A percentile compares a stretch with the other conserved stretches of the same genome.
These are phyloP conservation scores for Seira sanloemensis DNA, from an alignment of 2,888 invertebrate genomes.

Conservation along the genomic window DNA sequence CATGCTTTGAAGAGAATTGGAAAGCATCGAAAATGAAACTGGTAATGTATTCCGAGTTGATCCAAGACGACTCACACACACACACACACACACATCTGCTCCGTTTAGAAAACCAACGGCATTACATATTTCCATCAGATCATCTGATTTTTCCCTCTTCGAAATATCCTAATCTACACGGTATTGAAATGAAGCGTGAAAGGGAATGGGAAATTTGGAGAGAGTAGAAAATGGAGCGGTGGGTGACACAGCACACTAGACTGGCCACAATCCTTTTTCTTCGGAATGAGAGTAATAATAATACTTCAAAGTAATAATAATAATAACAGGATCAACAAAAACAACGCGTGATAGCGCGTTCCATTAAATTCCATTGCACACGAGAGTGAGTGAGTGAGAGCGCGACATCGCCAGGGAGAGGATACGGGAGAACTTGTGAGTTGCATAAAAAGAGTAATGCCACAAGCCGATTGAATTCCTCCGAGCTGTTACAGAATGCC, in stretches of 20 bases:
- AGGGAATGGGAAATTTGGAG: neutral
- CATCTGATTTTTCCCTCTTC: neutral
- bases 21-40: no score
- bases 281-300: neutral
- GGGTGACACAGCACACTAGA: neutral
- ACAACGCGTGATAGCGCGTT: neutral
- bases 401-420: neutral
- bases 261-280: neutral
- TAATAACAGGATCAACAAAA: conserved; percentile 28
- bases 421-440: neutral
- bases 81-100: no score
- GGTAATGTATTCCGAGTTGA: no score
- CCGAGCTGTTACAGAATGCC: conserved; percentile 52
- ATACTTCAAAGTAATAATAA: conserved; percentile 1
- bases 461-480: conserved; percentile 63
- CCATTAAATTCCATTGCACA: conserved; percentile 15
- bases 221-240: neutral
- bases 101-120: no score
- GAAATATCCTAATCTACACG: no score
- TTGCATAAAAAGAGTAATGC: conserved; percentile 19
- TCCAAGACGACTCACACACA: no score
- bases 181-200: neutral
- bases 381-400: neutral
- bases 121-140: neutral
- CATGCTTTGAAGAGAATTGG: no score